These are phyloP conservation scores for Biston stratarius DNA, from an alignment of 2,888 invertebrate genomes.

Conservation along the genomic window DNA sequence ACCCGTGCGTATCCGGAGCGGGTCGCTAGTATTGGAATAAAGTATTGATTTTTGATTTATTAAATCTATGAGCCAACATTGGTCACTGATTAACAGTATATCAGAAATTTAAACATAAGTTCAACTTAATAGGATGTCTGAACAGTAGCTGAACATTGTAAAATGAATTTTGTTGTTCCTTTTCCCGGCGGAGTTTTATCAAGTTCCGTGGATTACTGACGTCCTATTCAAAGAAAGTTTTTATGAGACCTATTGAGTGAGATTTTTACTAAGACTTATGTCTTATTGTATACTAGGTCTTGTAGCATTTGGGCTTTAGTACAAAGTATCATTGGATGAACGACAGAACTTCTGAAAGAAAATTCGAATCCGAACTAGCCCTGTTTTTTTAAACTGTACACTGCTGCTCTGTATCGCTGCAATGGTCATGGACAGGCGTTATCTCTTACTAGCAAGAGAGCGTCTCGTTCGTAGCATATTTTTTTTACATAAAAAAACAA, in stretches of 20 bases:
- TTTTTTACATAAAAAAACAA: too few relatives aligned
- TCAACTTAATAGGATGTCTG: conserved; percentile 43
- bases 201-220: conserved; percentile 29
- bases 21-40: too few relatives aligned
- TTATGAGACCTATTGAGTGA: conserved; percentile 23
- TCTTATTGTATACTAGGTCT: too few relatives aligned
- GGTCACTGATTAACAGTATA: conserved; percentile 9
- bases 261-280: neutral
- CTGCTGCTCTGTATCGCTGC: too few relatives aligned
- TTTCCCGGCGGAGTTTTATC: conserved; percentile 33
- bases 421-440: too few relatives aligned
- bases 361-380: too few relatives aligned
- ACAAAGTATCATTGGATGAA: neutral
- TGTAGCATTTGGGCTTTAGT: neutral
- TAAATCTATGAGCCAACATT: conserved; percentile 1
- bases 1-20: too few relatives aligned
- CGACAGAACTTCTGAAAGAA: too few relatives aligned
- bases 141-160: conserved; percentile 30
- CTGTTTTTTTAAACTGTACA: too few relatives aligned
- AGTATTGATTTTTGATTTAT: too few relatives aligned
- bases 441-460: too few relatives aligned
- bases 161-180: conserved; percentile 38
- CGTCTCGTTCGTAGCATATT: too few relatives aligned
- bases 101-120: conserved; percentile 43
- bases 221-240: conserved; percentile 16